Evolutionary conservation across 1,140 invertebrate species (phyloP), one percentile per base, ranked within the genome.

Genomic region (Delia radicum): DNA sequence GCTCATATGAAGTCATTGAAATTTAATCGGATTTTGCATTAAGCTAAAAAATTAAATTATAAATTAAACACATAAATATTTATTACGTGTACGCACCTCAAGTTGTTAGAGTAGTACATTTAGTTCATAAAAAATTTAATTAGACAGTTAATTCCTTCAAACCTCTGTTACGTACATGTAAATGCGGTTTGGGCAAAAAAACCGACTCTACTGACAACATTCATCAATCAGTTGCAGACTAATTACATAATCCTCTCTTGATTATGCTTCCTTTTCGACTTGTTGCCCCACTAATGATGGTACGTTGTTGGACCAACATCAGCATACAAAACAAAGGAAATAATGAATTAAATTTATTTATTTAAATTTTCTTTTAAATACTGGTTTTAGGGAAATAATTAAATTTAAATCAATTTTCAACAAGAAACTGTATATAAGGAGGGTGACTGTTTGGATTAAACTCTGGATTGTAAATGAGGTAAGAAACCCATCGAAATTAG

Each of bases 171-270:
- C 31, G 12, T 42, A 10, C 61, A 18, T 74, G n/a, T 48, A 74
- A 63, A 37, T 65, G 61, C 31, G 75, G 67, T 69, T 27, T 31
- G 65, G 65, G 24, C 73, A 74, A 48, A 48, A 48, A 48, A n/a
- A 33, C 31, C 31, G 48, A 21, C 48, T 21, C n/a, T n/a, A n/a
- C n/a, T 55, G 77, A 63, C 75, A 74, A 31, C 73, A 80, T 83
- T 84, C 83, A 85, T 85, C 83, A 85, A 85, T 85, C 83, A 85
- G 83, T 78, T 85, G 80, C 83, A 85, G 83, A 85, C 83, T 85
- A 85, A 85, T 85, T 85, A 85, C 83, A 83, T 85, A 85, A 85
- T 85, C 83, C 83, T 78, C 80, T 84, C 83, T 85, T 84, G 81
- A 85, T 83, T 83, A 85, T 85, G 79, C 80, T 79, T 77, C 77